Percentiles rank a stretch among this genome's conserved stretches.
phyloP scores from a whole-genome alignment of 2,888 invertebrate genomes.

The Yponomeuta cagnagella region DNA sequence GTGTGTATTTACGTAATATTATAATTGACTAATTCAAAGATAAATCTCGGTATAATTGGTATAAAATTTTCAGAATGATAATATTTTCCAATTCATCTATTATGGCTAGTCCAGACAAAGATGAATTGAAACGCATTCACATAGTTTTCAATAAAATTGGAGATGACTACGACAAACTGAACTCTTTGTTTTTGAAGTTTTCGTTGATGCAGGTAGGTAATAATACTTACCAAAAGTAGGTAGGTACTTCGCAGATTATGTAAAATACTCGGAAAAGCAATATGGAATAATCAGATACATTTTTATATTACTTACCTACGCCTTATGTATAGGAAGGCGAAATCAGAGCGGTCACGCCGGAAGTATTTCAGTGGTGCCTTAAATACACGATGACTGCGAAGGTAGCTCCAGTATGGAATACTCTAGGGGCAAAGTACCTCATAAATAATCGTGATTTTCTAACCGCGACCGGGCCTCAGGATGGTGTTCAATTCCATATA shows the following conservation, averaged over 20 bases:
- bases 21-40: background rate
- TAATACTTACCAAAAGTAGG: constrained; percentile 14
- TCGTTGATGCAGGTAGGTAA: constrained; percentile 59
- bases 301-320: background rate
- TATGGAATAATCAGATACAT: background rate
- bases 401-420: constrained; percentile 60
- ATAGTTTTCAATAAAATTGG: constrained; percentile 53
- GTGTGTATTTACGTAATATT: constrained; percentile 25
- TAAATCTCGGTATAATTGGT: no score
- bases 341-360: constrained; percentile 39
- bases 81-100: constrained; percentile 63
- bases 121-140: constrained; percentile 53
- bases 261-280: background rate
- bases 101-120: constrained; percentile 57
- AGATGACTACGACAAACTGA: constrained; percentile 54
- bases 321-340: constrained; percentile 38
- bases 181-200: constrained; percentile 54
- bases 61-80: constrained; percentile 48
- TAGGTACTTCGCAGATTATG: no score
- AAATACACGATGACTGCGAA: constrained; percentile 59
- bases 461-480: constrained; percentile 41
- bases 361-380: constrained; percentile 55
- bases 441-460: constrained; percentile 63
- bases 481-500: constrained; percentile 45
- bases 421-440: constrained; percentile 45